Base-by-base conservation (phyloP, 2,888 invertebrate species). In the Drosophila phalerata region DNA sequence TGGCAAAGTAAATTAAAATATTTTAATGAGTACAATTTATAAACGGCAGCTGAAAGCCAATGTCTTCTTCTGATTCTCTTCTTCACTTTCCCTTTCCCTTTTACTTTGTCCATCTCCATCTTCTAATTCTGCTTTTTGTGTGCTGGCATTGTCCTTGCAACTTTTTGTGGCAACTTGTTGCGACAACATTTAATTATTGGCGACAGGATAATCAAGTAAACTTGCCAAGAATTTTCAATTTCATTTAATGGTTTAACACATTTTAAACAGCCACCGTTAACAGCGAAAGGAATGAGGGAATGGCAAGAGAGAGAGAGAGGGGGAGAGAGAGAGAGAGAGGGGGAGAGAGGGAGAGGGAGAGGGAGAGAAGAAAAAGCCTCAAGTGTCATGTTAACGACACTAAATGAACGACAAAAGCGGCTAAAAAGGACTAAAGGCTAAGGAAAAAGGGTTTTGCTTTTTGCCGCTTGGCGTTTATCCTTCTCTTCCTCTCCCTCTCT, bases 11-110 rank as follows among this genome's bases (percentile, higher is more conserved):
- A 89, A 86, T 86, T 86, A 86, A 87, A 86, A 86, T 86, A 86
- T 86, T 86, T 86, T 88, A 86, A 89, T 86, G 86, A 86, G 89
- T 77, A 84, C 87, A 89, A 88, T 86, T 86, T 89, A 88, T 88
- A 53, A 53, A 40, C 9, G 28, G 19, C 49, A 49, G 19, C 32
- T 9, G 32, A 49, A 32, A 40, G 38, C 38, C 47, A 47, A 47
- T 15, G 47, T 19, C 30, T 13, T 3, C 48, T 30, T 49, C 28
- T 11, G n/a, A n/a, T 17, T 6, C 13, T 15, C 56, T 55, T 11
- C 15, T 5, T 9, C 52, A n/a, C n/a, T n/a, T n/a, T n/a, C n/a
- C n/a, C n/a, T n/a, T n/a, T n/a, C n/a, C n/a, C n/a, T n/a, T n/a
- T n/a, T n/a, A n/a, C n/a, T n/a, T n/a, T n/a, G n/a, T 58, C 43